phyloP scores from a whole-genome alignment of 2,797 vertebrate genomes.

The Intellagama lesueurii region DNA sequence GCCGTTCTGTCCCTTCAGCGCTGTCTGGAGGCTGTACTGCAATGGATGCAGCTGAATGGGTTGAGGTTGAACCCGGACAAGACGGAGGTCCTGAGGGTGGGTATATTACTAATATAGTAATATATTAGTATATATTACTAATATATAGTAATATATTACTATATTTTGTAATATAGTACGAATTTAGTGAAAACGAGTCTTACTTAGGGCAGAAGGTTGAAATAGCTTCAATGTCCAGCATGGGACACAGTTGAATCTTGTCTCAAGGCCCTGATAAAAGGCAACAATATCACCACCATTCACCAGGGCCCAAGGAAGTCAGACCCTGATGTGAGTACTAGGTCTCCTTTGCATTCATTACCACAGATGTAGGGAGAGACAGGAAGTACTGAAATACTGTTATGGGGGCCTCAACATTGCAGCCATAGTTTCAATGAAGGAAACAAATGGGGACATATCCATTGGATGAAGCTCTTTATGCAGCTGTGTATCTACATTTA shows the following conservation, averaged over 20 bases:
- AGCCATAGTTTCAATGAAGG: neutral
- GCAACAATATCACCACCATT: neutral
- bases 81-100: too few relatives aligned
- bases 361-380: neutral
- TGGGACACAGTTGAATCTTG: neutral
- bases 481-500: neutral
- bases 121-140: too few relatives aligned
- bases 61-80: too few relatives aligned
- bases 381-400: neutral
- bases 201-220: neutral
- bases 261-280: neutral
- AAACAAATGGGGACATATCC: neutral
- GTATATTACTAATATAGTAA: too few relatives aligned
- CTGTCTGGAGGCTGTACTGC: too few relatives aligned
- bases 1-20: too few relatives aligned
- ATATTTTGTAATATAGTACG: neutral
- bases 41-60: too few relatives aligned
- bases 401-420: neutral
- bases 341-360: neutral
- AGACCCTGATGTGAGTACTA: neutral
- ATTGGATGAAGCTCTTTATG: neutral
- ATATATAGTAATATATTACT: too few relatives aligned
- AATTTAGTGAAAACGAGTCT: neutral
- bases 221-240: neutral
- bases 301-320: neutral